Base-by-base conservation (phyloP, 2,797 vertebrate species). In the Cossypha dichroa region DNA sequence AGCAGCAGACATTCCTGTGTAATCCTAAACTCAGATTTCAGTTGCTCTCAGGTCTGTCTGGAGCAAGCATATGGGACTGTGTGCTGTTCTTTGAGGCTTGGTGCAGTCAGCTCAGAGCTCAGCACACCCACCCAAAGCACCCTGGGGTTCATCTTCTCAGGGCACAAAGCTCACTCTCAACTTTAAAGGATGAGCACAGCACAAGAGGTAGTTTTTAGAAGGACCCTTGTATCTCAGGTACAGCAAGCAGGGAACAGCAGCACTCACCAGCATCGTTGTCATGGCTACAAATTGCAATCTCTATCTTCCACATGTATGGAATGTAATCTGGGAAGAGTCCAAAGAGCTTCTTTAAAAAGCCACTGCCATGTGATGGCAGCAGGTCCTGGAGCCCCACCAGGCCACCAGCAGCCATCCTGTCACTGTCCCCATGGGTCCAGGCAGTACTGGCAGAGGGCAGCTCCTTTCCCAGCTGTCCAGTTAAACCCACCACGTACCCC, bases 231-330 rank as follows among this genome's bases (percentile, higher is more conserved):
- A 10, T 59, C 45, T 13, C 88, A 80, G 68, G 72, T 89, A 52
- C 5, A 15, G 36, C 36, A 26, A 56, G 68, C 38, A 76, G 55
- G 49, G 85, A 51, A 40, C 72, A 60, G 63, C 64, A 72, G 43
- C 16, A 5, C 28, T 85, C 0, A 4, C 58, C 54, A 73, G 81
- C 62, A 73, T 28, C 0, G 38, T 91, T 85, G 72, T 33, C 78
- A 79, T 93, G 90, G 25, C 78, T 91, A 94, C 83, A 90, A 38
- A 88, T 34, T 52, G 93, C 69, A 85, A 92, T 60, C 43, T 58
- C 54, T 46, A 0, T 40, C 68, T 88, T 85, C 58, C 49, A 63
- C 62, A 31, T 0, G 12, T 10, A 18, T 1, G 7, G 52, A 51
- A 43, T 73, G 74, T 10, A 23, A 70, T 6, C 62, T 52, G 90